Evolutionary conservation across 2,888 invertebrate species (phyloP), one percentile per base, ranked within the genome.

Genomic region (Anthrax anthrax): DNA sequence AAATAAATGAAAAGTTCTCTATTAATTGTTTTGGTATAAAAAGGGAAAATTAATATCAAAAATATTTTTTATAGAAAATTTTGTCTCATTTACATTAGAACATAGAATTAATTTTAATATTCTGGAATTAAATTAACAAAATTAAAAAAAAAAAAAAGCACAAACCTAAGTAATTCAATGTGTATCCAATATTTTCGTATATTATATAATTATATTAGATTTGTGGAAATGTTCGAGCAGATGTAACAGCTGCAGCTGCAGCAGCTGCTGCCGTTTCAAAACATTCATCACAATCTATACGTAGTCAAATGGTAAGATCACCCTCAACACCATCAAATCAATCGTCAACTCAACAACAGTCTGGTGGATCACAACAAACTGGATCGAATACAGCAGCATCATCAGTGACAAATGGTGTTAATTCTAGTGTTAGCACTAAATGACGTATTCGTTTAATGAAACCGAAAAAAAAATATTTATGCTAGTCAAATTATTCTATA

Each of bases 401-500:
- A 40, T 53, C 52, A 49, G 49, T 51, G 38, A 49, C 44, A 36
- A 52, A 50, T 41, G 50, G 50, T 8, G 47, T 50, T 12, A 48
- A 44, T 42, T 43, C 53, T 18, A 49, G 47, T 16, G 43, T 44
- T 18, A 42, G 48, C 23, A 46, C 65, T 52, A 67, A 67, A 67
- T 67, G 68, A 67, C 67, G 66, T 59, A 67, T 63, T 67, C 65
- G 66, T 63, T 61, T 62, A 63, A 64, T 67, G 65, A 67, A 67
- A 63, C 68, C 67, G 54, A 68, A 67, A 58, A 68, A 67, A 59
- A 68, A 67, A 59, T 67, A 68, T 57, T 62, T 68, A 63, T 68
- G 67, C 68, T 68, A 68, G 68, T 68, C 68, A 67, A 68, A 65
- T 64, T 64, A 63, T 39, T 43, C 47, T n/a, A n/a, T n/a, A n/a